Evolutionary conservation across 2,113 vertebrate genomes (phyloP).

Genomic region (Panthera tigris): DNA sequence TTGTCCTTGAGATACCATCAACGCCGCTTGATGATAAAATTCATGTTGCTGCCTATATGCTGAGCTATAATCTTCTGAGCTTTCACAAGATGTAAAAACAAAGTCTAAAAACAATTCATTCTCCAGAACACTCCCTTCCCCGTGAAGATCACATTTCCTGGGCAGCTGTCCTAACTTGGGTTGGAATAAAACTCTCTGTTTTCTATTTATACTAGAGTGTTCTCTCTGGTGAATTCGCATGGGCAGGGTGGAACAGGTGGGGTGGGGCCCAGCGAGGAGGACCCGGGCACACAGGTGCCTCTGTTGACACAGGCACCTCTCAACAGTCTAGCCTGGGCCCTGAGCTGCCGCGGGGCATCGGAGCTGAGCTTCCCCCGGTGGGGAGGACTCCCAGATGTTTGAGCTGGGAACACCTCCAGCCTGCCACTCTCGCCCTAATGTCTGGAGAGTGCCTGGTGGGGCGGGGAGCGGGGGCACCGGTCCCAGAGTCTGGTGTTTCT

Average conservation of each 20-base stretch:
- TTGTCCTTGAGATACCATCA: neutral
- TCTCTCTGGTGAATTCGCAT: neutral
- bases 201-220: neutral
- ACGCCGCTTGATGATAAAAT: too few species aligned
- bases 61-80: neutral
- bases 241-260: neutral
- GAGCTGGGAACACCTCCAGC: neutral
- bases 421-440: too few species aligned
- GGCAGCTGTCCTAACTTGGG: neutral
- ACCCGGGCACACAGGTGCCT: slow-evolving; percentile 44
- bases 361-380: neutral
- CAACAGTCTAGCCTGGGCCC: neutral
- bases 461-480: neutral
- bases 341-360: neutral
- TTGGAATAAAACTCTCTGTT: neutral
- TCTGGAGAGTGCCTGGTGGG: neutral
- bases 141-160: neutral
- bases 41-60: neutral
- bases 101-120: neutral
- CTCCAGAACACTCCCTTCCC: neutral
- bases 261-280: neutral
- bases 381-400: neutral
- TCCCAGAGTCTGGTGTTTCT: neutral
- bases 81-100: neutral
- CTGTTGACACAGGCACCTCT: slow-evolving; percentile 55